These are phyloP conservation scores for Exephanes ischioxanthus DNA, from an alignment of 2,888 invertebrate species.

Conservation along the genomic window DNA sequence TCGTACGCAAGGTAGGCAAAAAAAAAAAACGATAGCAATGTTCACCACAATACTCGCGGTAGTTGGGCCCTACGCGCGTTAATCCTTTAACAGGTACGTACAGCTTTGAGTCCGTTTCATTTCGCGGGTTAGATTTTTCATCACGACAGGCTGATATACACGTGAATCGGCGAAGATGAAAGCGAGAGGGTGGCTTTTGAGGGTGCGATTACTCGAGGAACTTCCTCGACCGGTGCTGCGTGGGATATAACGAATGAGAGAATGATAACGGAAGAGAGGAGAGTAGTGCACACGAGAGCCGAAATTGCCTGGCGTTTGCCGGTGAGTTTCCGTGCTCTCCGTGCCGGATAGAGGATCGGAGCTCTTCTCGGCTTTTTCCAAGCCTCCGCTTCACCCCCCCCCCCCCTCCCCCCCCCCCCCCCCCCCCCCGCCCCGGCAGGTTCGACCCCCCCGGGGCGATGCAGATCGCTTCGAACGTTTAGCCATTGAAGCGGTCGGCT, in stretches of 20 bases:
- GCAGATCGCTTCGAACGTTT: constrained; percentile 59
- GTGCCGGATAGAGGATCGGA: constrained; percentile 15
- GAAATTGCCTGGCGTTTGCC: constrained; percentile 39
- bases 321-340: constrained; percentile 20
- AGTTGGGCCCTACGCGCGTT: neutral
- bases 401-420: no score
- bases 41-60: neutral
- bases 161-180: neutral
- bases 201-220: neutral
- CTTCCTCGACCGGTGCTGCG: neutral
- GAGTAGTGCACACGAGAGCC: constrained; percentile 7
- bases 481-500: constrained; percentile 61
- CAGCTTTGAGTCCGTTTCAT: neutral
- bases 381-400: neutral
- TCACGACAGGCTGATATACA: neutral
- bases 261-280: neutral
- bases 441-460: constrained; percentile 28
- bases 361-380: constrained; percentile 41
- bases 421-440: neutral
- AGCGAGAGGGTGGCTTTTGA: neutral
- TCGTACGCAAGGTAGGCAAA: neutral
- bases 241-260: neutral
- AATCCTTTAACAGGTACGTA: neutral
- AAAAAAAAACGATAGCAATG: neutral
- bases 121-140: neutral